Base-by-base conservation (phyloP, 2,113 vertebrate genomes). In the Otocyon megalotis region DNA sequence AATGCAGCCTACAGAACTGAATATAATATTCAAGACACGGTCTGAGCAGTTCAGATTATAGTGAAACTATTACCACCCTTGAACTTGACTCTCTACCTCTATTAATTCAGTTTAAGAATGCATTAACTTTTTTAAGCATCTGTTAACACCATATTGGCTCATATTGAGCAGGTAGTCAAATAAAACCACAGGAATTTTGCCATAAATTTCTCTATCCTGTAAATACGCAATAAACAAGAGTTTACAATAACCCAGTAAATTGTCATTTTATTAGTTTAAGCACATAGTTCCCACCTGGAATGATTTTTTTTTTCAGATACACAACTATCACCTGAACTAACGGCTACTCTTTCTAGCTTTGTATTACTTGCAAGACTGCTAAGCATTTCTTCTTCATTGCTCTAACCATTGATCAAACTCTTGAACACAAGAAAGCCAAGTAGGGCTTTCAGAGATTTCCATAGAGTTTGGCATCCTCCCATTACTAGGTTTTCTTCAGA, bases 141-240 rank as follows among this genome's bases (percentile, higher is more conserved):
- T 90, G 79, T 94, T 96, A 96, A 92, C 72, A 88, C 17, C 58
- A 65, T 35, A 89, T 72, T 92, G 60, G 28, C 37, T 97, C 58
- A 58, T 76, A 87, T 76, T 30, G 69, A 94, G 58, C 35, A 72
- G 65, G 62, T 48, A 92, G 62, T 92, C 89, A 92, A 92, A 97
- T 97, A 98, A 97, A 98, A 96, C 93, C 96, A 87, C 89, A 97
- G 88, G 92, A 94, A 91, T 88, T 98, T 93, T n/a, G 30, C 26
- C 69, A 92, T 88, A 87, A 96, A 95, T 92, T 96, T 90, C 15
- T 56, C 19, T 90, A 58, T 90, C 50, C 58, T 90, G 5, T 92
- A 97, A 97, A 60, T 96, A 90, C 96, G 43, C 92, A 97, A 96
- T 96, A 97, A 96, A 96, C 37, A 97, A 88, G 56, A 91, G 16